A percentile compares a stretch with the other conserved stretches of the same genome.
These are phyloP conservation scores for Zaprionus lineosus DNA, from an alignment of 2,888 invertebrate species.

Conservation along the genomic window DNA sequence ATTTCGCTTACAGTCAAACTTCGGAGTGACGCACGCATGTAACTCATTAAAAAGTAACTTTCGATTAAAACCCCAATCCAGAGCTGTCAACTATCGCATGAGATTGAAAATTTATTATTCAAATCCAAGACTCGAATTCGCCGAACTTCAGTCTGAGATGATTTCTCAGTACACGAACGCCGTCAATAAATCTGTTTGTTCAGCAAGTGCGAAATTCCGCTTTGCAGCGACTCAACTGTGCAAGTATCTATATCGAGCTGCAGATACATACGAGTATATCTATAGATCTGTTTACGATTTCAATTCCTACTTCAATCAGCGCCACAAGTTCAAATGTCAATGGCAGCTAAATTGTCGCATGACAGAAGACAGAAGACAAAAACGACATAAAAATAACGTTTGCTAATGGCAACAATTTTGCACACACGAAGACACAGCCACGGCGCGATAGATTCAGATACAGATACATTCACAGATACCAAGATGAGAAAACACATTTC, in stretches of 20 bases:
- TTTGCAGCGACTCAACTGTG: no score
- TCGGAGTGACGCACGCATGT: no score
- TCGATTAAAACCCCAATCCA: no score
- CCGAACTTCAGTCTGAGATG: no score
- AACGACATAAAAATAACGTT: conserved; percentile 36
- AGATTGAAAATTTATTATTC: no score
- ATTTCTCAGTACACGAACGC: conserved; percentile 3
- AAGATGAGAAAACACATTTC: conserved; percentile 36
- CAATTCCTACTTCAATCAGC: conserved; percentile 28
- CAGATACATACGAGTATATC: neutral
- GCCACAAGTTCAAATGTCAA: conserved; percentile 74
- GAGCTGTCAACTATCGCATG: no score
- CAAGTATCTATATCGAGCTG: no score
- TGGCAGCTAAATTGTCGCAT: conserved; percentile 63
- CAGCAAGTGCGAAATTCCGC: neutral
- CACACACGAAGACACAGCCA: conserved; percentile 27
- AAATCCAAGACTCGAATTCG: no score
- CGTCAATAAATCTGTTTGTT: no score
- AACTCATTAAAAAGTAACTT: no score
- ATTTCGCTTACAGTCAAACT: no score
- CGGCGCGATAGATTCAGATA: no score
- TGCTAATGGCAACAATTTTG: conserved; percentile 69
- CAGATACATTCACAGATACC: conserved; percentile 13
- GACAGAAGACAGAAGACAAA: conserved; percentile 7
- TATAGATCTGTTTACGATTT: neutral